These are phyloP conservation scores for Forbesichthys agassizii DNA, from an alignment of 2,113 vertebrate genomes.

Conservation along the genomic window DNA sequence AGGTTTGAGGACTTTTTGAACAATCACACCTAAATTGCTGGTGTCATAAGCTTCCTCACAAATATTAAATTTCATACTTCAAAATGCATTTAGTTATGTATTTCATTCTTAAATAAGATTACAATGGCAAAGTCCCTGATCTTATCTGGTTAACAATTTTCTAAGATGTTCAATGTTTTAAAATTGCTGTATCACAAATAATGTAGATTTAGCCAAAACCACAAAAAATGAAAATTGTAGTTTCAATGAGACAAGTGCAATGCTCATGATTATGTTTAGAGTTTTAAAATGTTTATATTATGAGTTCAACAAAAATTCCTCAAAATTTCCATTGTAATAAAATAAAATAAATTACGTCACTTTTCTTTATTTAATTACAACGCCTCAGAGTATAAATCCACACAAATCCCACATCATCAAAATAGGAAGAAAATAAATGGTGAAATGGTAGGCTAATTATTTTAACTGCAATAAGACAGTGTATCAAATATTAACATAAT, in stretches of 20 bases:
- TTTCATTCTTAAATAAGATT: not conserved
- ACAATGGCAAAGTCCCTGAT: not conserved
- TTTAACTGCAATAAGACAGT: conserved; percentile 16
- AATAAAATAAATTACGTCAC: conserved; percentile 1
- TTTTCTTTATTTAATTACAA: conserved; percentile 39
- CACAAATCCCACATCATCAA: conserved; percentile 8
- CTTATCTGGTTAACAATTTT: not conserved
- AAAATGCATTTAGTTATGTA: conserved; percentile 3
- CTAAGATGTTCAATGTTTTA: conserved; percentile 1
- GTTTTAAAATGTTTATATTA: not conserved
- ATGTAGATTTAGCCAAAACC: conserved; percentile 2
- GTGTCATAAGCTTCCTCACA: conserved; percentile 34
- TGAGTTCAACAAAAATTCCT: not conserved
- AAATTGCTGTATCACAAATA: conserved; percentile 9
- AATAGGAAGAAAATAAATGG: conserved; percentile 25
- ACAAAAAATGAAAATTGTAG: conserved; percentile 1
- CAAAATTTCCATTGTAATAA: not conserved
- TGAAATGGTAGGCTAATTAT: conserved; percentile 8
- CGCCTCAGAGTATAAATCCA: conserved; percentile 21
- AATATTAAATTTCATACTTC: conserved; percentile 8
- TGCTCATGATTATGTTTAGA: conserved; percentile 14
- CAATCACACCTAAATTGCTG: conserved; percentile 47
- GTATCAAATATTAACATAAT: conserved; percentile 4
- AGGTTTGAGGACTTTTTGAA: conserved; percentile 18
- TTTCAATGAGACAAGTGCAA: conserved; percentile 22